Evolutionary conservation across 92 coral and sea anemone species (phyloP).

Genomic region (Bergia puertoricense): DNA sequence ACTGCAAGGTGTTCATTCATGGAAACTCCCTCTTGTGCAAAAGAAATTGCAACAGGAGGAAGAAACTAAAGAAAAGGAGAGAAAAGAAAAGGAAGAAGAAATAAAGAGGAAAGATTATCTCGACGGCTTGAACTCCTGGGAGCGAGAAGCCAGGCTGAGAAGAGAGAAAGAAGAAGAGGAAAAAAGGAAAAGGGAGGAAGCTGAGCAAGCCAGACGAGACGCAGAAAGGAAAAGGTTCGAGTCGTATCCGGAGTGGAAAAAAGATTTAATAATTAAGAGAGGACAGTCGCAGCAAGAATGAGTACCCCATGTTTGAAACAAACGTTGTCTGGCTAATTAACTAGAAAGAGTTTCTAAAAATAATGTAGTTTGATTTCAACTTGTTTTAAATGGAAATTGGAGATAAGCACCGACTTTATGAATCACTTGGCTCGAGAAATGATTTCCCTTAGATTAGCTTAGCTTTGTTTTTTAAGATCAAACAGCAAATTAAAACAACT

Average conservation of each 20-base stretch:
- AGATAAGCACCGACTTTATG: too few relatives aligned
- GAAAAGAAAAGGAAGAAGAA: neutral
- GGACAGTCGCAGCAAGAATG: neutral
- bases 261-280: neutral
- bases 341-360: too few relatives aligned
- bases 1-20: neutral
- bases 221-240: neutral
- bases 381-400: too few relatives aligned
- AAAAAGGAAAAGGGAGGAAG: neutral
- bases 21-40: neutral
- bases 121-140: neutral
- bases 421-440: too few relatives aligned
- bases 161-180: neutral
- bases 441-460: too few relatives aligned
- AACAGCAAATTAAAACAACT: too few relatives aligned
- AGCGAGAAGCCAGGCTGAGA: neutral
- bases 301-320: too few relatives aligned
- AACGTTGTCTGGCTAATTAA: too few relatives aligned
- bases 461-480: too few relatives aligned
- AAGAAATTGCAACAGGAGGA: neutral
- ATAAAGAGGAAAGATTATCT: neutral
- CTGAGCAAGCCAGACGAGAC: neutral
- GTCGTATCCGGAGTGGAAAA: neutral
- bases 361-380: too few relatives aligned
- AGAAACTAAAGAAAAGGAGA: neutral